Conservation (phyloP, 2,797 vertebrate genomes). For the Aulostomus chinensis region DNA sequence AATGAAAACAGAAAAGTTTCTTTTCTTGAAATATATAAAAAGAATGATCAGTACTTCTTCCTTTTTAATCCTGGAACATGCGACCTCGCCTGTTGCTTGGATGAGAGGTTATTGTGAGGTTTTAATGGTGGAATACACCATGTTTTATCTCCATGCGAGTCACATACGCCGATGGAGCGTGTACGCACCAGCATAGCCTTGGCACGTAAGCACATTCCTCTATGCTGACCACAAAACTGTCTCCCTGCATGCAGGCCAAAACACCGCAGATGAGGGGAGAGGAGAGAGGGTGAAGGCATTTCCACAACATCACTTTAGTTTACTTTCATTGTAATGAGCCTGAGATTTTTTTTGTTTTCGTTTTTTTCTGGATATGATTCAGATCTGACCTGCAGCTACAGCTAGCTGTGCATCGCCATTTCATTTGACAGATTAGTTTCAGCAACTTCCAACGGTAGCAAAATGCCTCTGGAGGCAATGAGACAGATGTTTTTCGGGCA, state of each 20-base stretch:
- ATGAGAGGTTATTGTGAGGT: slow-evolving; percentile 7
- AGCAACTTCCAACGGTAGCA: too few relatives aligned
- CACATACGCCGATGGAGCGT: slow-evolving; percentile 6
- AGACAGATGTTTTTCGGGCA: too few relatives aligned
- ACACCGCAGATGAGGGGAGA: slow-evolving; percentile 18
- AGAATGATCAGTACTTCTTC: too few relatives aligned
- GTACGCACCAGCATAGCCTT: slow-evolving; percentile 30
- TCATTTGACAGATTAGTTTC: too few relatives aligned
- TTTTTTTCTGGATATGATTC: slow-evolving; percentile 12
- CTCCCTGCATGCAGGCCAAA: slow-evolving; percentile 19
- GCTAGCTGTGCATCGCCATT: too few relatives aligned
- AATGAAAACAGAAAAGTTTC: background rate
- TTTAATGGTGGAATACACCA: background rate
- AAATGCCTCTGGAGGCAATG: too few relatives aligned
- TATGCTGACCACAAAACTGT: slow-evolving; percentile 15
- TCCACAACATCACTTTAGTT: slow-evolving; percentile 8
- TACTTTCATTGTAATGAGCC: slow-evolving; percentile 9
- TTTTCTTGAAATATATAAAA: too few relatives aligned
- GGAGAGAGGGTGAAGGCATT: slow-evolving; percentile 13
- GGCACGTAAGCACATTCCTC: slow-evolving; percentile 43
- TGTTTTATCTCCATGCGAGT: slow-evolving; percentile 22
- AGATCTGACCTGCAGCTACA: too few relatives aligned
- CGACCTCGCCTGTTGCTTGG: background rate
- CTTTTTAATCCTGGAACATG: slow-evolving; percentile 1
- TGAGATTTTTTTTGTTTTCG: too few relatives aligned